Conservation (phyloP, 2,113 vertebrate species). For the Phyllostomus hastatus region DNA sequence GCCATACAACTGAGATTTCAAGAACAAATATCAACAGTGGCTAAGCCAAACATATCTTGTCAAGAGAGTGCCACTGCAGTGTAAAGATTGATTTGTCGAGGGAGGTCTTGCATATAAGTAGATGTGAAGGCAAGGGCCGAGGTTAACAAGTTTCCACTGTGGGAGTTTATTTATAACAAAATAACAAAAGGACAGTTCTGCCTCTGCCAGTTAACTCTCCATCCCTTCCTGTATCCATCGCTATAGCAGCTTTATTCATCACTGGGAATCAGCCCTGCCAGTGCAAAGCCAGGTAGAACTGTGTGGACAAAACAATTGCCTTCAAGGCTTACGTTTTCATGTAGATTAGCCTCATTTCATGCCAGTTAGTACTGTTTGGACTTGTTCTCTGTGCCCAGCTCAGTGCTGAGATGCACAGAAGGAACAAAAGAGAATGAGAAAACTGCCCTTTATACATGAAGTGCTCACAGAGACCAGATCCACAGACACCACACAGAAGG, state of each 20-base stretch:
- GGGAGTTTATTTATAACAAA: slow-evolving; percentile 70
- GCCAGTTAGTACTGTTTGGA: background rate
- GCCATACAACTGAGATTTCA: slow-evolving; percentile 63
- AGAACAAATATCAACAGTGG: slow-evolving; percentile 74
- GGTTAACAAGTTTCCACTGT: slow-evolving; percentile 64
- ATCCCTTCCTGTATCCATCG: background rate
- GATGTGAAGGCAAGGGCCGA: slow-evolving; percentile 56
- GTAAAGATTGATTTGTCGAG: slow-evolving; percentile 76
- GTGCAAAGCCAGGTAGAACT: background rate
- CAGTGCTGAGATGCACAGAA: background rate
- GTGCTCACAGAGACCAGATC: background rate
- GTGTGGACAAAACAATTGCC: background rate
- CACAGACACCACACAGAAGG: background rate
- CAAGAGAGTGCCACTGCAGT: slow-evolving; percentile 69
- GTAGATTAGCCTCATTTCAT: background rate
- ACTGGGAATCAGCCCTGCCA: background rate
- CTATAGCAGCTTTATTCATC: slow-evolving; percentile 22
- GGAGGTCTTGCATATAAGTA: slow-evolving; percentile 75
- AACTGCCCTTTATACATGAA: background rate
- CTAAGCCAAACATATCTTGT: slow-evolving; percentile 78
- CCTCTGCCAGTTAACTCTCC: slow-evolving; percentile 54
- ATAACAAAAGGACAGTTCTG: slow-evolving; percentile 64
- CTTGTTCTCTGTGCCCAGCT: background rate
- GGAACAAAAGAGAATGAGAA: background rate
- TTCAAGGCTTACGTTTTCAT: background rate